A percentile compares a stretch with the other conserved stretches of the same genome.
phyloP scores from a whole-genome alignment of 2,888 invertebrate genomes.

The Drosophila conformis region DNA sequence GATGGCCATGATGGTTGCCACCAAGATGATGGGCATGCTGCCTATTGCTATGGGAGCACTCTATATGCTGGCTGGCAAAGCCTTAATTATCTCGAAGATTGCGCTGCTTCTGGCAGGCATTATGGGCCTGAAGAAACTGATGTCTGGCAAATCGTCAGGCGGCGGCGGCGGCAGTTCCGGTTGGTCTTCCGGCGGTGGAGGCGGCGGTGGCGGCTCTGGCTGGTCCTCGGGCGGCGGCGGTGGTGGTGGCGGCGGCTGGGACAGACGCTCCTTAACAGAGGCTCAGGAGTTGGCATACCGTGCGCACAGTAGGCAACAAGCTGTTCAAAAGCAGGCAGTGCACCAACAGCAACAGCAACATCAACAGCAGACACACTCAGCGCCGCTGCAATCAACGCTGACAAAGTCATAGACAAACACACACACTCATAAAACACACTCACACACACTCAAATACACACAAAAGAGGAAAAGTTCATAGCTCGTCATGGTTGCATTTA shows the following conservation, averaged over 20 bases:
- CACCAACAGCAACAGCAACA: slow-evolving; percentile 46
- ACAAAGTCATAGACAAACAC: slow-evolving; percentile 59
- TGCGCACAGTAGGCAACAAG: slow-evolving; percentile 86
- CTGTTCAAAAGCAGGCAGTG: slow-evolving; percentile 56
- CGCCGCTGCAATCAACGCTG: slow-evolving; percentile 50
- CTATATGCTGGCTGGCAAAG: slow-evolving; percentile 93
- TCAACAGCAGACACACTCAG: slow-evolving; percentile 46
- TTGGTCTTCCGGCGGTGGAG: slow-evolving; percentile 82
- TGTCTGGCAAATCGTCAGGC: slow-evolving; percentile 88
- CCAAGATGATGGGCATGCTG: slow-evolving; percentile 93
- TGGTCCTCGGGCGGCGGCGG: slow-evolving; percentile 85
- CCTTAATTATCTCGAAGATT: slow-evolving; percentile 92
- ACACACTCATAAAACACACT: slow-evolving; percentile 2
- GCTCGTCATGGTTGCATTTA: slow-evolving; percentile 69
- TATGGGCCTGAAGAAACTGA: slow-evolving; percentile 92
- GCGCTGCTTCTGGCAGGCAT: slow-evolving; percentile 92
- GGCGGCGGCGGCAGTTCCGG: slow-evolving; percentile 80
- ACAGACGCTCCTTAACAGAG: slow-evolving; percentile 88
- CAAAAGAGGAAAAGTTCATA: slow-evolving; percentile 39
- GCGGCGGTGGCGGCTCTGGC: slow-evolving; percentile 85
- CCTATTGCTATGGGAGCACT: slow-evolving; percentile 92
- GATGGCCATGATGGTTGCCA: slow-evolving; percentile 93
- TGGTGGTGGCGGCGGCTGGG: slow-evolving; percentile 89
- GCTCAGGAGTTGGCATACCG: slow-evolving; percentile 90
- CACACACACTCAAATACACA: slow-evolving; percentile 28